A percentile compares a stretch with the other conserved stretches of the same genome.
These are phyloP conservation scores for Macrotis lagotis DNA, from an alignment of 2,113 vertebrate species.

Conservation along the genomic window DNA sequence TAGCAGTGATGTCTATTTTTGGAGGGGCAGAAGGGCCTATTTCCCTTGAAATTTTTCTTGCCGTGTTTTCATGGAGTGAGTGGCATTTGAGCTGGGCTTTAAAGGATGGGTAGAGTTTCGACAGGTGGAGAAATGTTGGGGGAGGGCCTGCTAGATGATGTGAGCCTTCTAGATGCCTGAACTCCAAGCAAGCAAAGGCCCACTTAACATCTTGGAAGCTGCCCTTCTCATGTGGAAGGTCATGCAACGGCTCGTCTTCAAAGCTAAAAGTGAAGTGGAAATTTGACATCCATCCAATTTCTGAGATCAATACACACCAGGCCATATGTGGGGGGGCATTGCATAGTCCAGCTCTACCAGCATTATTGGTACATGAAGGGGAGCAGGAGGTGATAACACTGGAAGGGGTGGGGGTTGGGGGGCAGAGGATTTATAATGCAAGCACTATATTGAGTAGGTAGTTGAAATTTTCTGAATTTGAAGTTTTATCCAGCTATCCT, in stretches of 20 bases:
- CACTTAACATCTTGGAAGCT: conserved; percentile 7
- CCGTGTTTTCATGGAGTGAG: background rate
- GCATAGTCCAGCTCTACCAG: background rate
- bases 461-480: background rate
- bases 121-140: background rate
- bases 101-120: background rate
- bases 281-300: background rate
- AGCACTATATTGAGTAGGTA: background rate
- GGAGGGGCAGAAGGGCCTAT: background rate
- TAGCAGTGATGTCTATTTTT: background rate
- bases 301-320: conserved; percentile 6
- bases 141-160: background rate
- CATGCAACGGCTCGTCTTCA: background rate
- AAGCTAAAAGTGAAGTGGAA: background rate
- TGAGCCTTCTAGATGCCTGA: background rate
- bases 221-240: conserved; percentile 15
- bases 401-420: background rate
- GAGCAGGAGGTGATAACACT: background rate
- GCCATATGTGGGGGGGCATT: background rate
- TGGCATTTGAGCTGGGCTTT: conserved; percentile 1
- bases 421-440: background rate
- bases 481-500: too few species aligned
- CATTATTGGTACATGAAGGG: background rate
- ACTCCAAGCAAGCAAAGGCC: background rate
- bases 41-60: background rate